Evolutionary conservation across 92 coral and sea anemone genomes (phyloP).

Genomic region (Epizoanthus rinbou): DNA sequence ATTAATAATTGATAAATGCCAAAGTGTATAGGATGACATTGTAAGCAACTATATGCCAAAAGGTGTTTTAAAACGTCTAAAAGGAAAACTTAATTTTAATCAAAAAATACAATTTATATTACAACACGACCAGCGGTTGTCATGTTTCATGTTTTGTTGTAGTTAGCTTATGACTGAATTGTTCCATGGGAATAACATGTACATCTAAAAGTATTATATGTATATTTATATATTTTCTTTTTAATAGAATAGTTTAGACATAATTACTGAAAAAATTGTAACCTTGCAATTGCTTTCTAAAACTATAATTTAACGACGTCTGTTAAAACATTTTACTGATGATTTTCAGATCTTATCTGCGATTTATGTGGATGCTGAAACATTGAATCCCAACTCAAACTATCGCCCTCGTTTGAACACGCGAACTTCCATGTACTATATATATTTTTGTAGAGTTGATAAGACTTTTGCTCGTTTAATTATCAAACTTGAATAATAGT

Average conservation of each 20-base stretch:
- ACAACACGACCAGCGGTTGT: slow-evolving; percentile 1
- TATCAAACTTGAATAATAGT: too few relatives aligned
- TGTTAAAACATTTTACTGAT: too few relatives aligned
- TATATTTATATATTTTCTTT: neutral
- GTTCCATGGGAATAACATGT: slow-evolving; percentile 1
- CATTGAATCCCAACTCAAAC: too few relatives aligned
- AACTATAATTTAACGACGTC: too few relatives aligned
- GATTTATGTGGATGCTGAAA: too few relatives aligned
- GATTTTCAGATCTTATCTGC: too few relatives aligned
- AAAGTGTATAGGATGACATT: slow-evolving; percentile 1
- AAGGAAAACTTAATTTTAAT: slow-evolving; percentile 3
- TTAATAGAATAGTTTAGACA: neutral
- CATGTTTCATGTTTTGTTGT: neutral
- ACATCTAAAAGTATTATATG: neutral
- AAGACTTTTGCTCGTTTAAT: too few relatives aligned
- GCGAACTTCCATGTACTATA: too few relatives aligned
- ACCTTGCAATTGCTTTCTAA: too few relatives aligned
- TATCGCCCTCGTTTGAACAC: too few relatives aligned
- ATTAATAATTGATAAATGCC: slow-evolving; percentile 9
- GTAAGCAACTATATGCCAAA: neutral
- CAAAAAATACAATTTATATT: slow-evolving; percentile 4
- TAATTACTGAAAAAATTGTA: too few relatives aligned
- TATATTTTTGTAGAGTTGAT: too few relatives aligned
- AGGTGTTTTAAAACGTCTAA: neutral
- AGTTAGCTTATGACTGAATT: neutral